phyloP scores from a whole-genome alignment of 35 echinoderm and acorn worm genomes.

The Acanthaster planci region DNA sequence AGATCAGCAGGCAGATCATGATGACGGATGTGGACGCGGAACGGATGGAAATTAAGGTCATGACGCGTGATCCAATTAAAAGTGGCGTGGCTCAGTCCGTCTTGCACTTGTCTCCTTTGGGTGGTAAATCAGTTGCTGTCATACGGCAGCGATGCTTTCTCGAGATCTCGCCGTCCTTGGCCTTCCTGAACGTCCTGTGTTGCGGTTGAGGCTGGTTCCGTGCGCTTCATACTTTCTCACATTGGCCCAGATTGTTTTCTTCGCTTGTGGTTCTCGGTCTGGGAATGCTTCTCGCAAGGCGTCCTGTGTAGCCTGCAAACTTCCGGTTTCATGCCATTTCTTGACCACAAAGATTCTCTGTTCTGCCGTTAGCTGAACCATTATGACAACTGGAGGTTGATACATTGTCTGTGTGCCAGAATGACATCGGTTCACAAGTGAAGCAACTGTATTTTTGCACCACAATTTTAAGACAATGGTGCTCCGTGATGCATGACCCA shows the following conservation, averaged over 20 bases:
- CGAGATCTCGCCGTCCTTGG: conserved; percentile 16
- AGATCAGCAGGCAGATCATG: neutral
- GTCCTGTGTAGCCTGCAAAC: neutral
- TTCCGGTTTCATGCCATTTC: neutral
- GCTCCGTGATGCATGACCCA: neutral
- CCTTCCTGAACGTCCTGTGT: conserved; percentile 1
- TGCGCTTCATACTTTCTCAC: conserved; percentile 45
- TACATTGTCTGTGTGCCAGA: too few relatives aligned
- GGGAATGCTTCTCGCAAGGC: conserved; percentile 21
- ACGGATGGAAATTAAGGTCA: conserved; percentile 8
- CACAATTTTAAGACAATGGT: too few relatives aligned
- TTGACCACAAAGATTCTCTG: conserved; percentile 24
- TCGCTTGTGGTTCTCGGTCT: conserved; percentile 40
- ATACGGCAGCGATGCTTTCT: neutral
- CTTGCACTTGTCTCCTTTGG: conserved; percentile 16
- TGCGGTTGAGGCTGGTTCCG: conserved; percentile 20
- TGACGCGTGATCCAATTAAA: conserved; percentile 35
- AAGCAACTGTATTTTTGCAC: too few relatives aligned
- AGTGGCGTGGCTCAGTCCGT: conserved; percentile 3
- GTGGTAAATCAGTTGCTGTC: conserved; percentile 15
- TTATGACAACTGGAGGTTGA: too few relatives aligned
- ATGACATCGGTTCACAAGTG: too few relatives aligned
- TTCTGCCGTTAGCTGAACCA: conserved; percentile 15
- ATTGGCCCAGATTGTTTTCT: conserved; percentile 50
- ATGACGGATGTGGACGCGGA: neutral